Evolutionary conservation across 1,140 invertebrate genomes (phyloP), one percentile per base, ranked within the genome.

Genomic region (Nomia melanderi): DNA sequence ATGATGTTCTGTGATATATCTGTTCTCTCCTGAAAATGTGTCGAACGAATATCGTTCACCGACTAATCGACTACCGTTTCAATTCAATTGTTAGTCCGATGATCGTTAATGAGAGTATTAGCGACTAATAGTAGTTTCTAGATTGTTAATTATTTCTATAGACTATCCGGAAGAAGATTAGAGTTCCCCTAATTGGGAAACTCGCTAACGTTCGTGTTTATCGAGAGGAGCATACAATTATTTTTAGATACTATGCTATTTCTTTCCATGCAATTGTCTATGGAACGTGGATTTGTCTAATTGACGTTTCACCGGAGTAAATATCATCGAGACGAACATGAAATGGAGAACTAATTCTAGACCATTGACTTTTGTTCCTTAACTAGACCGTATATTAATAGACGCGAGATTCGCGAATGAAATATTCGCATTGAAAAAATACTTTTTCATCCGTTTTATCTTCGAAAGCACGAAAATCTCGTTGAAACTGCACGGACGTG

Each of bases 171-270:
- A 14, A 44, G 0, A 5, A n/a, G n/a, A n/a, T n/a, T 20, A 4
- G 41, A 44, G n/a, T 17, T 20, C 41, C 41, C 20, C 20, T 50
- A 44, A 3, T 44, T 14, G 41, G n/a, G 11, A 14, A 50, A 50
- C 8, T 50, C 20, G n/a, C n/a, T 50, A 50, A n/a, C 6, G 8
- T n/a, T 17, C 5, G 7, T 7, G n/a, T n/a, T 50, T 17, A 50
- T n/a, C 47, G 47, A 50, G 20, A n/a, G 47, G 20, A n/a, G 47
- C 47, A n/a, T 50, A 50, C n/a, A n/a, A n/a, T 50, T n/a, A 57
- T 31, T 31, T 17, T 31, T 60, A 23, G 20, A 23, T 8, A 9
- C 12, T 36, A 36, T 11, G n/a, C 4, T 60, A 36, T 60, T 36
- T 12, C 20, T 23, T 60, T 31, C n/a, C 57, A 25, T 57, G 54